Evolutionary conservation across 1,140 invertebrate species (phyloP), one percentile per base, ranked within the genome.

Genomic region (Nomia melanderi): DNA sequence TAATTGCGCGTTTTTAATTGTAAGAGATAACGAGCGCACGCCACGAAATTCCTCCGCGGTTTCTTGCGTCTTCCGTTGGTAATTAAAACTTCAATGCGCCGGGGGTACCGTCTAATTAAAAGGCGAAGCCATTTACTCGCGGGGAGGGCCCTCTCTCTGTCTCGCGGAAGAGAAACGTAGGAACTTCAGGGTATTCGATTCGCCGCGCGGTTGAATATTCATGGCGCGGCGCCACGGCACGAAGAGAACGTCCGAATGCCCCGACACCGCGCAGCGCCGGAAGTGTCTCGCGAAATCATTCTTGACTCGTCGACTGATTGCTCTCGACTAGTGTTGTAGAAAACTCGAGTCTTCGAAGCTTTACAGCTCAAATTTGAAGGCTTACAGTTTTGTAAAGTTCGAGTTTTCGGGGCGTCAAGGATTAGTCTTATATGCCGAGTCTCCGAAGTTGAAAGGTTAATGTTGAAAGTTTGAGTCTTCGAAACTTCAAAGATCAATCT

Each of bases 81-180:
- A 50, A 50, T 50, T 50, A 50, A 50, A 50, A 50, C 47, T 50
- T 50, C 20, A 50, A 50, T 50, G 8, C 47, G n/a, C 47, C 47
- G n/a, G 33, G 33, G 20, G 47, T 6, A 4, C 20, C 47, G 47
- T 5, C 47, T n/a, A n/a, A 50, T 50, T n/a, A 50, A 50, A 50
- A 50, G 6, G 47, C 47, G 20, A 50, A 50, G 47, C 47, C 20
- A 50, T 50, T 44, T 50, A 50, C n/a, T n/a, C 47, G 44, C 17
- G 44, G 17, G 44, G 11, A 14, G 11, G 39, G 11, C n/a, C n/a
- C n/a, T n/a, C n/a, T n/a, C n/a, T n/a, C n/a, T n/a, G n/a, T n/a
- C n/a, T 36, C 33, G 33, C 33, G 44, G 17, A 14, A n/a, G 41
- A 20, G 41, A 44, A 9, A 17, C 12, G 2, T 0, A 44, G 44